Evolutionary conservation across 2,797 vertebrate genomes (phyloP).

Genomic region (Urocyon cinereoargenteus): DNA sequence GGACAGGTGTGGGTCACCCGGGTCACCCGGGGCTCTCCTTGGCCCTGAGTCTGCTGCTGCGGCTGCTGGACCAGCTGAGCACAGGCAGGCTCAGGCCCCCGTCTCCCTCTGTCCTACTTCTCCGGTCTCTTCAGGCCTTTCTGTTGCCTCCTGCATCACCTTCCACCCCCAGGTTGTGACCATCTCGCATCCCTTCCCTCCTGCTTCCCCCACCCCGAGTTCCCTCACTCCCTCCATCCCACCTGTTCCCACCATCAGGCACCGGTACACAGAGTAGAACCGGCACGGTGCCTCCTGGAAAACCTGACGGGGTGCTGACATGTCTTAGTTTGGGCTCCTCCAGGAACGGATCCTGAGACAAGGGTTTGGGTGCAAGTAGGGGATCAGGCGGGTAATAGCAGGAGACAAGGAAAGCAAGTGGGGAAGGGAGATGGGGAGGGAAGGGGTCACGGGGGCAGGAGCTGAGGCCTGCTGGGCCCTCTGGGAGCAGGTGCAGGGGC

Average conservation of each 20-base stretch:
- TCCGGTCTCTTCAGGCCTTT: neutral
- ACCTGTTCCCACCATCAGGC: fast-evolving
- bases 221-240: neutral
- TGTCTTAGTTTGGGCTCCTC: neutral
- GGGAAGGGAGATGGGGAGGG: neutral
- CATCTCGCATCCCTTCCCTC: neutral
- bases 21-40: fast-evolving
- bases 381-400: neutral
- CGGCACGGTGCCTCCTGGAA: fast-evolving
- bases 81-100: neutral
- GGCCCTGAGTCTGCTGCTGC: neutral
- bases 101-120: neutral
- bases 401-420: neutral
- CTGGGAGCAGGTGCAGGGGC: neutral
- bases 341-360: neutral
- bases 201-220: neutral
- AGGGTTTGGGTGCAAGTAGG: neutral
- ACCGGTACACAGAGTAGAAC: neutral
- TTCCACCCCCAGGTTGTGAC: neutral
- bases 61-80: fast-evolving
- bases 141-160: neutral
- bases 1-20: fast-evolving
- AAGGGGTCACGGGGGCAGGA: neutral
- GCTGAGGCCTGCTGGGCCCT: neutral
- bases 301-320: neutral